Percentiles rank a stretch among this genome's conserved stretches.
Conservation (phyloP, 1,140 invertebrate species). For the Marisa cornuarietis region DNA sequence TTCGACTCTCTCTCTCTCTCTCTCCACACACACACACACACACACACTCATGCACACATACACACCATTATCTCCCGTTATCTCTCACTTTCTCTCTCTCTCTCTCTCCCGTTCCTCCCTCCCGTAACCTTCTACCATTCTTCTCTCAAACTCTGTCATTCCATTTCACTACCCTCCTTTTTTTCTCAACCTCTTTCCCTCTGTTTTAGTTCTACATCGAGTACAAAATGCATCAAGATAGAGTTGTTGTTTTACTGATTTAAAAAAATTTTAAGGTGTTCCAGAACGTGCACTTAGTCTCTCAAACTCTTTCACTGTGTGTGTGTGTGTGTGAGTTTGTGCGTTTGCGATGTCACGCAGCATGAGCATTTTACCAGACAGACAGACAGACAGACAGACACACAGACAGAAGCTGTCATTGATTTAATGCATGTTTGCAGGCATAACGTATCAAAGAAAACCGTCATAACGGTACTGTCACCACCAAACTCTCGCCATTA, state of each 20-base stretch:
- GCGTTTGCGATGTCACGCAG: neutral
- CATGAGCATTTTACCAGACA: neutral
- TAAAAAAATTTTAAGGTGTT: too few relatives aligned
- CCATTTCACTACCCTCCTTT: neutral
- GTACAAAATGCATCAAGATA: neutral
- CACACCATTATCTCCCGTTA: neutral
- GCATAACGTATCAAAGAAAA: neutral
- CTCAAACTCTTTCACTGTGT: neutral
- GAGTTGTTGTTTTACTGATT: neutral
- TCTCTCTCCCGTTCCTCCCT: neutral
- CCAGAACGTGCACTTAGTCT: neutral
- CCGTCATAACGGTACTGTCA: too few relatives aligned
- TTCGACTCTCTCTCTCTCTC: neutral
- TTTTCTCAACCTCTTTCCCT: neutral
- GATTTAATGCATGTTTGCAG: neutral
- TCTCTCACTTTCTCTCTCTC: neutral
- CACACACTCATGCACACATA: too few relatives aligned
- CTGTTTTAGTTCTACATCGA: neutral
- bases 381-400: neutral
- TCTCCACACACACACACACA: too few relatives aligned
- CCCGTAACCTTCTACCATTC: neutral
- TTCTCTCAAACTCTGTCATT: too few relatives aligned
- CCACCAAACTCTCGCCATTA: too few relatives aligned
- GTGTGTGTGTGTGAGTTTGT: conserved; percentile 5
- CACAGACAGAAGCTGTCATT: neutral